Conservation (phyloP, 2,797 vertebrate species). For the Oryzias dopingdopingensis region DNA sequence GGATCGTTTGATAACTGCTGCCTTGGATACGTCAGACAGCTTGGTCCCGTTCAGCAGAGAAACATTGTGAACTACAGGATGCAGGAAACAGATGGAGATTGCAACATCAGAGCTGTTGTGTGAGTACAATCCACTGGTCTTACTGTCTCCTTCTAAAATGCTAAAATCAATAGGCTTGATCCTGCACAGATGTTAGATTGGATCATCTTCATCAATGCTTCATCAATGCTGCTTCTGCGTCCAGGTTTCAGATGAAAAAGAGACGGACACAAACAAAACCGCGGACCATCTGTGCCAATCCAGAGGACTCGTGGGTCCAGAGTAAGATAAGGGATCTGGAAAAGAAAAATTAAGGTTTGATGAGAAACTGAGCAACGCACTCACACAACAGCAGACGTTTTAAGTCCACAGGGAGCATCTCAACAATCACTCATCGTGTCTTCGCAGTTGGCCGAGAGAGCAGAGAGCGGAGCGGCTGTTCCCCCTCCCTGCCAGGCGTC, state of each 20-base stretch:
- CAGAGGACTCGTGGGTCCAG: conserved; percentile 26
- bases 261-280: fast-evolving
- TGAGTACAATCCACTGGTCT: conserved; percentile 53
- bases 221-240: neutral
- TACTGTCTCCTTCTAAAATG: neutral
- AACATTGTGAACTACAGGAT: conserved; percentile 48
- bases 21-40: conserved; percentile 10
- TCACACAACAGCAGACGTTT: neutral
- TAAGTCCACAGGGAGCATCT: neutral
- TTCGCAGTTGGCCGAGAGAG: conserved; percentile 21
- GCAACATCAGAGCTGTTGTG: conserved; percentile 77
- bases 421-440: conserved; percentile 10
- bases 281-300: conserved; percentile 62
- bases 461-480: conserved; percentile 9
- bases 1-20: conserved; percentile 78
- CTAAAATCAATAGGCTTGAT: too few species aligned
- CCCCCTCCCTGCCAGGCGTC: conserved; percentile 8
- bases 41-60: neutral
- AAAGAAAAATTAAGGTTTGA: fast-evolving
- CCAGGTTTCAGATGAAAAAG: conserved; percentile 61
- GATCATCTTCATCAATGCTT: neutral
- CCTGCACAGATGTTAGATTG: too few species aligned
- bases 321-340: fast-evolving
- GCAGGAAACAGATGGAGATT: conserved; percentile 77
- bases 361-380: conserved; percentile 16